Evolutionary conservation across 2,888 invertebrate genomes (phyloP), one percentile per base, ranked within the genome.

Genomic region (Malachius bipustulatus): DNA sequence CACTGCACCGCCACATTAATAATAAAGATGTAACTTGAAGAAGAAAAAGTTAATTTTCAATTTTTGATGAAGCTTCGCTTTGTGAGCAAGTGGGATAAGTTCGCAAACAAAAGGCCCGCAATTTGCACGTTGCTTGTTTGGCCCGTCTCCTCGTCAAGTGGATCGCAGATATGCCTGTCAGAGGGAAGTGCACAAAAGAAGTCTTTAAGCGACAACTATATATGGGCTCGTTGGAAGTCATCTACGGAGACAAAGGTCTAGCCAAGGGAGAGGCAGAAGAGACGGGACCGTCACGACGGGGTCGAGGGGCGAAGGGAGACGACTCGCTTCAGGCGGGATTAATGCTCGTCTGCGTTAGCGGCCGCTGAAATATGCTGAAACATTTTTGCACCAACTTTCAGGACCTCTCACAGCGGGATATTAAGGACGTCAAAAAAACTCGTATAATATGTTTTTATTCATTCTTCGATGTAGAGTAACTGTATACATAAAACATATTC

Each of bases 81-180:
- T 19, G 24, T 19, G 24, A n/a, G 24, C n/a, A 19, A 8, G 24
- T 8, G n/a, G 24, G 24, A n/a, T n/a, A 19, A 19, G 24, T 19
- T 19, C n/a, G 24, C n/a, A 19, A 19, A 19, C 24, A 19, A 19
- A 19, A 19, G 24, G n/a, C 24, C 6, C n/a, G 24, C 24, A 19
- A 19, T 19, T 19, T 19, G 24, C 24, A 19, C 24, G 24, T 19
- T 8, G 24, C 24, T 19, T n/a, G 24, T n/a, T n/a, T n/a, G 24
- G 24, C 6, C 24, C n/a, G 24, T 19, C 6, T 19, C 24, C 6
- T 19, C 6, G 24, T 19, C 24, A n/a, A 19, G 24, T 19, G 24
- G 24, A 19, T 19, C 24, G n/a, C n/a, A 19, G 24, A 19, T 19
- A 19, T n/a, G 24, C n/a, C 24, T n/a, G n/a, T n/a, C n/a, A n/a